Base-by-base conservation (phyloP, 2,113 vertebrate genomes). In the Rhinopomastus cyanomelas region DNA sequence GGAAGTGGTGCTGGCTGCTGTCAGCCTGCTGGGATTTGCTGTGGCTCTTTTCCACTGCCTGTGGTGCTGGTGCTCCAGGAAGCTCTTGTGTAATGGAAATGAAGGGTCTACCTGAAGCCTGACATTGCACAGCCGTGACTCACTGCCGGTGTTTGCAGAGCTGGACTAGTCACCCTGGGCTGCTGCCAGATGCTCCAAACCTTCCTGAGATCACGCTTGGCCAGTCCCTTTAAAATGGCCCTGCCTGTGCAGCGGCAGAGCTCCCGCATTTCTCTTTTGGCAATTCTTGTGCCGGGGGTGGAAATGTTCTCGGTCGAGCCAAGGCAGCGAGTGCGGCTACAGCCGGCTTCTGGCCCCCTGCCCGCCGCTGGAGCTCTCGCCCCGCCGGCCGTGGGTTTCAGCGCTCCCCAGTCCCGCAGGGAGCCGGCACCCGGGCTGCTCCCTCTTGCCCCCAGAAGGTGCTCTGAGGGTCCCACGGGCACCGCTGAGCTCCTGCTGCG, bases 241-340 rank as follows among this genome's bases (percentile, higher is more conserved):
- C 60, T 23, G 39, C 23, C 57, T 46, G 36, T 74, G 49, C 22
- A 44, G 25, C 5, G 6, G 11, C 25, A 48, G 68, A 30, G 52
- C 25, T 69, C 18, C 46, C 22, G 18, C 30, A 23, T n/a, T 62
- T 57, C 42, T 34, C 2, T 0, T 17, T 32, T 25, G 1, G 26
- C n/a, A 16, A 21, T 6, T 44, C 11, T 67, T 0, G 0, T 15
- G 39, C 46, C 14, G 46, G 16, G 14, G n/a, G n/a, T n/a, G n/a
- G 30, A 21, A 37, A 26, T 30, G 49, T 27, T 19, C 78, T 42
- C 17, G 9, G 15, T 48, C 16, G 16, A 34, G 49, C 14, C 5
- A 3, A 0, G 21, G 6, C 1, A 3, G n/a, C 17, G 42, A 44
- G 42, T 17, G 42, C 42, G 17, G 42, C 42, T 44, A 44, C 42